These are phyloP conservation scores for Hormaphis cornu DNA, from an alignment of 1,140 invertebrate genomes.

Conservation along the genomic window DNA sequence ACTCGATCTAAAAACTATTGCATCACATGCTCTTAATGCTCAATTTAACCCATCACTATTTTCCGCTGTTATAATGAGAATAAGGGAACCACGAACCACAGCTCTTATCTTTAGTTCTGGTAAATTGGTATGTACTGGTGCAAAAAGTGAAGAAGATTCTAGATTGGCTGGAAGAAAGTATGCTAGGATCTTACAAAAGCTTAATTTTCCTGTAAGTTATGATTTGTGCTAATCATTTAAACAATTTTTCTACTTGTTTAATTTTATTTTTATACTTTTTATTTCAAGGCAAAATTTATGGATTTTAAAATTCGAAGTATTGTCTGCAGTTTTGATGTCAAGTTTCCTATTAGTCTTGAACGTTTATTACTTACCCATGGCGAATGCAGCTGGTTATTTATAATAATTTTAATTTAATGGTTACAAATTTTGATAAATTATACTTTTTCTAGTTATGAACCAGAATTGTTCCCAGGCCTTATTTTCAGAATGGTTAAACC, in stretches of 20 bases:
- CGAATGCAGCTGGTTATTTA: slow-evolving; percentile 79
- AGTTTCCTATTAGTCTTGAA: slow-evolving; percentile 96
- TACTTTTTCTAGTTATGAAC: slow-evolving; percentile 56
- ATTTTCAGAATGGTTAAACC: slow-evolving; percentile 99
- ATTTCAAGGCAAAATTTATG: slow-evolving; percentile 86
- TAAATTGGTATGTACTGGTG: slow-evolving; percentile 99
- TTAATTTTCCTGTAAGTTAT: slow-evolving; percentile 80
- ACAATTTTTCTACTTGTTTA: too few species aligned
- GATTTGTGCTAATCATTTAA: background rate
- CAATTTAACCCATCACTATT: slow-evolving; percentile 99
- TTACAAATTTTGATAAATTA: background rate
- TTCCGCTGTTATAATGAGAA: slow-evolving; percentile 99
- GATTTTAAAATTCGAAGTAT: slow-evolving; percentile 99
- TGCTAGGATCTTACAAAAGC: slow-evolving; percentile 97
- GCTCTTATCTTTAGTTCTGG: slow-evolving; percentile 98
- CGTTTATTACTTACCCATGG: slow-evolving; percentile 92
- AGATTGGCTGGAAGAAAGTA: slow-evolving; percentile 95
- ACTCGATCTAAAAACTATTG: slow-evolving; percentile 94
- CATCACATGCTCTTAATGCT: slow-evolving; percentile 96
- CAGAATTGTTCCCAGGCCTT: slow-evolving; percentile 92
- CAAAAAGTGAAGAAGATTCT: slow-evolving; percentile 98
- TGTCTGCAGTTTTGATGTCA: slow-evolving; percentile 99
- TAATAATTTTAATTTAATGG: background rate
- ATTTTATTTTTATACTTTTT: slow-evolving; percentile 33
- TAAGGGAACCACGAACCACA: slow-evolving; percentile 94